A percentile compares a stretch with the other conserved stretches of the same genome.
Evolutionary conservation across 92 coral and sea anemone genomes (phyloP).

Genomic region (Umimayanthus kanabou): DNA sequence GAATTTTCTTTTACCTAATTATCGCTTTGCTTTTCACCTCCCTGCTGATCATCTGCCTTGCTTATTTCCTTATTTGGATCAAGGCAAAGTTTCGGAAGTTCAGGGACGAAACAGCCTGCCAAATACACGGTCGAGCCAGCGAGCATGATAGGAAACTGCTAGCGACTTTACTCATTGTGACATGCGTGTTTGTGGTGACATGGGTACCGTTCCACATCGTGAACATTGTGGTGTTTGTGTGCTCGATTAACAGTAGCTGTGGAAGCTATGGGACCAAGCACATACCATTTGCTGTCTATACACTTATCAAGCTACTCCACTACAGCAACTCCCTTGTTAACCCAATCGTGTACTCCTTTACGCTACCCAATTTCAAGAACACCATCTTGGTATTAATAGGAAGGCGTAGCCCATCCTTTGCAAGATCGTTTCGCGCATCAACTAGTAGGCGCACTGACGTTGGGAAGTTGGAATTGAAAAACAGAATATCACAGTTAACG

Average conservation of each 20-base stretch:
- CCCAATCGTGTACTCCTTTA: conserved; percentile 34
- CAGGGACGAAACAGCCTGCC: background rate
- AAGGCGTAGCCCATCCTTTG: background rate
- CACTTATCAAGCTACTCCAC: conserved; percentile 32
- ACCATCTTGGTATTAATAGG: conserved; percentile 20
- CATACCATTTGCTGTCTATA: conserved; percentile 30
- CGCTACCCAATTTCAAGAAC: conserved; percentile 37
- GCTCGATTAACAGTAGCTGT: background rate
- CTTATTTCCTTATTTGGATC: conserved; percentile 72
- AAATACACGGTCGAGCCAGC: conserved; percentile 17
- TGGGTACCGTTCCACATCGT: conserved; percentile 82
- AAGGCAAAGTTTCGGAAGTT: conserved; percentile 51
- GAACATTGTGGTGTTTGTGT: conserved; percentile 71
- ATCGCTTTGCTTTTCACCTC: conserved; percentile 66
- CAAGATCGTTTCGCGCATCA: conserved; percentile 28
- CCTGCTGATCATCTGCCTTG: conserved; percentile 65
- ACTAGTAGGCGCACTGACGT: background rate
- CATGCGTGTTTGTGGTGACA: conserved; percentile 71
- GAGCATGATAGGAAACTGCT: conserved; percentile 55
- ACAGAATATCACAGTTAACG: too few species aligned
- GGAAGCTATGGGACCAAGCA: background rate
- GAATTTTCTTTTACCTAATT: conserved; percentile 71
- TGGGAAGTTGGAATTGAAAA: background rate
- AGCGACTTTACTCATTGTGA: conserved; percentile 71
- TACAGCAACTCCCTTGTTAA: conserved; percentile 42